Evolutionary conservation across 2,113 vertebrate species (phyloP).

Genomic region (Scytalopus superciliaris): DNA sequence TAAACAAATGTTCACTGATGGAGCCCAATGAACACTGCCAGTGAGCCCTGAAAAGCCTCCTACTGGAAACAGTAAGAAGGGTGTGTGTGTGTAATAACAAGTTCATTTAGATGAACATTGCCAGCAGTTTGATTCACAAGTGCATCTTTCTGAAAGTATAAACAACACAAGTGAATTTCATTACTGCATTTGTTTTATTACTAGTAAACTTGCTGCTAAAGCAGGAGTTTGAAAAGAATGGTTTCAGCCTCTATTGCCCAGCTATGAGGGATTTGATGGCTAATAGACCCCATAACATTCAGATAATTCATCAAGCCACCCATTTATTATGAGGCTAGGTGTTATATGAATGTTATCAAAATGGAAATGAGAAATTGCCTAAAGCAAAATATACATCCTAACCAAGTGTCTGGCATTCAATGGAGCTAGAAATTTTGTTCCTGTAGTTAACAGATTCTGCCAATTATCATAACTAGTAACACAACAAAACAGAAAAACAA

Average conservation of each 20-base stretch:
- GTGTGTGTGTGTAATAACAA: neutral
- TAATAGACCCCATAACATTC: neutral
- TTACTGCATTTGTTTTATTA: neutral
- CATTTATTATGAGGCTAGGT: neutral
- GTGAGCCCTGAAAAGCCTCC: neutral
- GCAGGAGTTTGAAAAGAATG: neutral
- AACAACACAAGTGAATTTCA: neutral
- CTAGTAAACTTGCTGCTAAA: neutral
- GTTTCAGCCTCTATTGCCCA: neutral
- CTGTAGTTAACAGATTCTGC: neutral
- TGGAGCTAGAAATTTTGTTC: neutral
- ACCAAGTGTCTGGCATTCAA: neutral
- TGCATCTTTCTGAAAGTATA: neutral
- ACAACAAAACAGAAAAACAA: neutral
- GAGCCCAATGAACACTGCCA: neutral
- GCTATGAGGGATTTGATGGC: neutral
- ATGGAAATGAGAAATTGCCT: neutral
- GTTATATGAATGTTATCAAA: neutral
- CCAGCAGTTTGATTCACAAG: neutral
- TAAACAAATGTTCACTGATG: neutral
- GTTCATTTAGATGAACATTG: neutral
- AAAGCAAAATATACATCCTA: neutral
- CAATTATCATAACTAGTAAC: neutral
- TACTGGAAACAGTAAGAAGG: neutral
- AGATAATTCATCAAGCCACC: neutral